Conservation (phyloP, 2,797 vertebrate genomes). For the Euphonia xanthogaster region DNA sequence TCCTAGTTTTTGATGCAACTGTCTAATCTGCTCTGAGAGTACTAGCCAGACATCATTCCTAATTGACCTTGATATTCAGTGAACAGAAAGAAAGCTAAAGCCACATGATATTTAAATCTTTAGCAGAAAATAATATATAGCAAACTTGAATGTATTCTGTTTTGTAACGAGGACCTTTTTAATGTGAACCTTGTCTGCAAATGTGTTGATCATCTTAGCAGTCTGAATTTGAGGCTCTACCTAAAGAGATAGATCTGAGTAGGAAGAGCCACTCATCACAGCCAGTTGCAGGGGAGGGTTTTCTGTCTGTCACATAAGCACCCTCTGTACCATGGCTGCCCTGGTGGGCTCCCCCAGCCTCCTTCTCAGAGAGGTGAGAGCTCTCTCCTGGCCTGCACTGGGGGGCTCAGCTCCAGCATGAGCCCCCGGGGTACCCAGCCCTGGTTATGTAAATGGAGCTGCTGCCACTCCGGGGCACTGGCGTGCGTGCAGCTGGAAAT, state of each 20-base stretch:
- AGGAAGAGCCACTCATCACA: background rate
- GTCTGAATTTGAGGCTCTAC: background rate
- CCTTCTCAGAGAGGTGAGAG: background rate
- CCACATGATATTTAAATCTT: slow-evolving; percentile 66
- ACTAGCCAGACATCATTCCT: slow-evolving; percentile 81
- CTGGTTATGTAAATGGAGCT: background rate
- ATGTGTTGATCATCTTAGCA: background rate
- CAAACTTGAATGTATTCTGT: slow-evolving; percentile 1
- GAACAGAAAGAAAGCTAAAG: slow-evolving; percentile 82
- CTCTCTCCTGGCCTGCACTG: background rate
- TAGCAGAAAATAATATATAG: slow-evolving; percentile 39
- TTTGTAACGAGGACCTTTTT: background rate
- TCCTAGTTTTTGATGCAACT: slow-evolving; percentile 80
- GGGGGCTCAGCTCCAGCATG: background rate
- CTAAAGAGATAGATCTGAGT: background rate
- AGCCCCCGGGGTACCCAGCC: background rate
- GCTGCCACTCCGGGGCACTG: background rate
- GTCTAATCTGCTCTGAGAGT: slow-evolving; percentile 84
- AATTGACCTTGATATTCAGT: slow-evolving; percentile 90
- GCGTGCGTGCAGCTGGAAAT: background rate
- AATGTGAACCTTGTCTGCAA: background rate
- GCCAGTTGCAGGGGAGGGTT: background rate
- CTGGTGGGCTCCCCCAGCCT: background rate
- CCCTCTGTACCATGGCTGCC: background rate
- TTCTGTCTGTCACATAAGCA: fast-evolving